These are phyloP conservation scores for Sylvietta virens DNA, from an alignment of 2,113 vertebrate genomes.

Conservation along the genomic window DNA sequence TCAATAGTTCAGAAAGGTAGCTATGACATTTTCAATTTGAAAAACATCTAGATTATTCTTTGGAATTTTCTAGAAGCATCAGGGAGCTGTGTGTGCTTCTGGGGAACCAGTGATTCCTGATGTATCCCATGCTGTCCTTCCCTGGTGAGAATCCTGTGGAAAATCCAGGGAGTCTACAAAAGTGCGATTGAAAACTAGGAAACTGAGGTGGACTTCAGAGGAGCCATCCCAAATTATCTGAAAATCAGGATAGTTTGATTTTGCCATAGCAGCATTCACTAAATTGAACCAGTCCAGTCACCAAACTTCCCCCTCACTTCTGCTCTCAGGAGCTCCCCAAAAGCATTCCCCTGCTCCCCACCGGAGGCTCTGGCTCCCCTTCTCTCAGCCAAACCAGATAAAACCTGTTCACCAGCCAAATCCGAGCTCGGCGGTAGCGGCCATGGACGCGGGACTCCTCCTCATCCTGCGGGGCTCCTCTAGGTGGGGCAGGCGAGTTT, in stretches of 20 bases:
- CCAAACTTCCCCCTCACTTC: not conserved
- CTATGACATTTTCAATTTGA: not conserved
- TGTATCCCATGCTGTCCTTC: not conserved
- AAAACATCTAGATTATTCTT: not conserved
- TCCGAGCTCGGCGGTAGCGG: fast-evolving
- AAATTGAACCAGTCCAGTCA: not conserved
- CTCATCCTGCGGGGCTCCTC: slow-evolving; percentile 50
- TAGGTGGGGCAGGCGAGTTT: slow-evolving; percentile 73
- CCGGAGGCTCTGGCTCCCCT: not conserved
- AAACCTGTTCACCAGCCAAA: not conserved
- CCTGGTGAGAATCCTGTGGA: fast-evolving
- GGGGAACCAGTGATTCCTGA: not conserved
- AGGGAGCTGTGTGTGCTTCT: not conserved
- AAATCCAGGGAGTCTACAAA: not conserved
- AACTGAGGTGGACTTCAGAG: not conserved
- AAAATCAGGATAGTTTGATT: not conserved
- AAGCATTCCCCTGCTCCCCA: not conserved
- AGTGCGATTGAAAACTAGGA: not conserved
- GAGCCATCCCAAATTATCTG: not conserved
- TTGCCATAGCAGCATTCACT: not conserved
- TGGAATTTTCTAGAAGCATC: not conserved
- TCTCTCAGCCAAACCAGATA: not conserved
- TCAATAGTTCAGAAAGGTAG: not conserved
- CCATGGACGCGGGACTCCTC: not conserved
- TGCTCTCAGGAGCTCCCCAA: not conserved